These are phyloP conservation scores for Urocolius indicus DNA, from an alignment of 2,113 vertebrate species.

Conservation along the genomic window DNA sequence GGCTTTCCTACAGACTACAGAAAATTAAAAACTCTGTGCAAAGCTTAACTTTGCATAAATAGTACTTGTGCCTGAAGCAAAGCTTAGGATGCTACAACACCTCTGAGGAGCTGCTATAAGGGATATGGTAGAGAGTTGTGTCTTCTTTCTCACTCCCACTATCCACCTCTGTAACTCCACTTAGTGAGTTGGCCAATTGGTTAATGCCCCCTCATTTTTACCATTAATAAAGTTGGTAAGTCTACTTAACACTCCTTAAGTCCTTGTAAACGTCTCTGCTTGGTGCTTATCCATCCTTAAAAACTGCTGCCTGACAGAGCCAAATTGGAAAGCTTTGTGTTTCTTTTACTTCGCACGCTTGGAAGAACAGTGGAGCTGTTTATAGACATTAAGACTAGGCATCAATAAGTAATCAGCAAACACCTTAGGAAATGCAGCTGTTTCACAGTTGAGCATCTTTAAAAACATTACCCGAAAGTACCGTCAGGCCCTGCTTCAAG, in stretches of 20 bases:
- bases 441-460: not conserved
- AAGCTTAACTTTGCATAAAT: not conserved
- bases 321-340: not conserved
- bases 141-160: not conserved
- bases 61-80: not conserved
- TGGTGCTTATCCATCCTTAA: not conserved
- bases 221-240: not conserved
- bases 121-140: not conserved
- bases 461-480: not conserved
- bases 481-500: not conserved
- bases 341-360: not conserved
- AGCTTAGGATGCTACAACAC: not conserved
- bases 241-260: not conserved
- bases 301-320: not conserved
- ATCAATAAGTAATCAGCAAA: not conserved
- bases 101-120: not conserved
- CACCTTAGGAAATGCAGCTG: not conserved
- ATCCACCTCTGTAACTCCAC: not conserved
- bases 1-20: not conserved
- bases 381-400: not conserved
- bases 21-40: not conserved
- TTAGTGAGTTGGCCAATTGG: not conserved
- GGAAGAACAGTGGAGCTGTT: not conserved
- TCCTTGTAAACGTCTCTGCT: not conserved
- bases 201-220: not conserved